Evolutionary conservation across 2,888 invertebrate species (phyloP), one percentile per base, ranked within the genome.

Genomic region (Volucella zonaria): DNA sequence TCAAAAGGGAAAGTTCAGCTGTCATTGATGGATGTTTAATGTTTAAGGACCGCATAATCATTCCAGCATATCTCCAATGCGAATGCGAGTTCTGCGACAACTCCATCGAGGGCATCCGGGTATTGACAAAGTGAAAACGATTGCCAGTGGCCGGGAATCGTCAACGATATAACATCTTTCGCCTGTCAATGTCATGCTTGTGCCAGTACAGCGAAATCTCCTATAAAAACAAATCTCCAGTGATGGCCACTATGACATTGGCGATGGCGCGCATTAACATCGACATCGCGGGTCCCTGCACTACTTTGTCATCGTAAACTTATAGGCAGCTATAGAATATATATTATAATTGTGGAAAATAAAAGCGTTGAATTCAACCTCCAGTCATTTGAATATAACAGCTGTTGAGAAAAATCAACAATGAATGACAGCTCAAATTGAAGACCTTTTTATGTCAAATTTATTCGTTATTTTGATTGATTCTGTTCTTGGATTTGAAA

Each of bases 221-320:
- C 6, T 12, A 14, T 67, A 4, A 61, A 61, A 47, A 45, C 61
- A 23, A 45, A 23, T 11, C 45, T 61, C 6, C 45, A 61, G 11
- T 77, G 87, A 31, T 88, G 87, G 74, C 77, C 70, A 31, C 87
- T 87, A 75, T 89, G 42, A 80, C 73, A 8, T 74, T 87, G 59
- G 89, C 89, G 2, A 90, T 90, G 89, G 87, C 90, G 61, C 82
- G 4, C 6, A 31, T 31, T 31, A 6, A 31, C 4, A 23, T 23
- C 23, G 23, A 23, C 23, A 2, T 23, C 23, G 23, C 23, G 23
- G 23, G 3, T 3, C 23, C 2, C 3, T 23, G 2, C 3, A 23
- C 23, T 23, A 23, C 4, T 4, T 23, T 23, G 23, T 23, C 2
- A 23, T 23, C 23, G 23, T 23, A 23, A 3, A 23, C 23, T 23